Percentiles rank a stretch among this genome's conserved stretches.
Conservation (phyloP, 2,888 invertebrate genomes). For the Volucella inanis region DNA sequence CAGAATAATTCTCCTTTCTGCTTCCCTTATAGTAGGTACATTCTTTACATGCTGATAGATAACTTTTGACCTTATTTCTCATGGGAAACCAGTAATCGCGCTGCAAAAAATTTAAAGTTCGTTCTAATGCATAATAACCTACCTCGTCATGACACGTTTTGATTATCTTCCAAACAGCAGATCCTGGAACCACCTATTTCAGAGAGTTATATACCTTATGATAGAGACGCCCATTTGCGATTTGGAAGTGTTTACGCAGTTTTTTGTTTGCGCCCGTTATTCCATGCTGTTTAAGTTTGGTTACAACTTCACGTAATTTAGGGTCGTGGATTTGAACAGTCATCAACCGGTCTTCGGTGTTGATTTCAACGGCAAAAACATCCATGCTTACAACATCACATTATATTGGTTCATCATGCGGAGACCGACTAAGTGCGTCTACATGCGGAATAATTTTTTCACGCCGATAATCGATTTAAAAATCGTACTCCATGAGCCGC, state of each 20-base stretch:
- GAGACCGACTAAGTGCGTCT: too few relatives aligned
- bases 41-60: slow-evolving; percentile 13
- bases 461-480: too few relatives aligned
- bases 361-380: slow-evolving; percentile 2
- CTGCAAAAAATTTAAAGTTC: slow-evolving; percentile 14
- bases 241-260: too few relatives aligned
- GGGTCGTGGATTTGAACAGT: not conserved
- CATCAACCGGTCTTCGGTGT: not conserved
- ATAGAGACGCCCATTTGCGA: too few relatives aligned
- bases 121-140: slow-evolving; percentile 10
- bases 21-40: slow-evolving; percentile 19
- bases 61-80: slow-evolving; percentile 3
- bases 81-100: slow-evolving; percentile 12
- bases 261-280: not conserved
- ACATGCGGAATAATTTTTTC: too few relatives aligned
- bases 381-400: not conserved
- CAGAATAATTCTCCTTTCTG: slow-evolving; percentile 6
- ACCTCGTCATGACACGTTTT: not conserved
- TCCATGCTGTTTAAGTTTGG: slow-evolving; percentile 9
- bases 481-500: too few relatives aligned
- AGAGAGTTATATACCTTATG: too few relatives aligned
- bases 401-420: not conserved
- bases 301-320: not conserved
- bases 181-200: too few relatives aligned
- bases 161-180: too few relatives aligned